These are phyloP conservation scores for Pristionchus fissidentatus DNA, from an alignment of 2,888 invertebrate genomes.

Conservation along the genomic window DNA sequence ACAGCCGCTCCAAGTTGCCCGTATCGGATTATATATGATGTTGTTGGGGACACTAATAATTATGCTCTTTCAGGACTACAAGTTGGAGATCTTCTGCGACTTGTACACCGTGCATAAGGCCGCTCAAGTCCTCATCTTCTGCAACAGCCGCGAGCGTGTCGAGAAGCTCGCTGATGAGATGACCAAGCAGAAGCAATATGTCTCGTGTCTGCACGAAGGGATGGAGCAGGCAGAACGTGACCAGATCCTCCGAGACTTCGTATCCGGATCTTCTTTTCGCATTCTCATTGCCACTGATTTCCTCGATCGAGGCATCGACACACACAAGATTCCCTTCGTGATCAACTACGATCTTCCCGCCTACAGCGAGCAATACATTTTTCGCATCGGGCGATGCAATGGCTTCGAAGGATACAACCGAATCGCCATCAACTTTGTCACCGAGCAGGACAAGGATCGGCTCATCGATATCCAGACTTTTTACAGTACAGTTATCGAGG, in stretches of 20 bases:
- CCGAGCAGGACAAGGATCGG: slow-evolving; percentile 92
- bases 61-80: slow-evolving; percentile 77
- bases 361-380: slow-evolving; percentile 99
- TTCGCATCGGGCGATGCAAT: slow-evolving; percentile 99
- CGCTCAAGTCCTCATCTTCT: slow-evolving; percentile 99
- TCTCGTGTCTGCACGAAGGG: slow-evolving; percentile 97
- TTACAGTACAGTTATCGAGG: slow-evolving; percentile 97
- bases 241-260: slow-evolving; percentile 95
- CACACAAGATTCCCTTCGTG: slow-evolving; percentile 98
- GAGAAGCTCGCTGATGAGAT: slow-evolving; percentile 97
- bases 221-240: slow-evolving; percentile 97
- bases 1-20: too few species aligned
- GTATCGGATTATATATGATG: too few species aligned
- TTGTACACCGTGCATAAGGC: slow-evolving; percentile 98
- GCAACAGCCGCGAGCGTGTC: slow-evolving; percentile 97
- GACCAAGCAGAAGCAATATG: slow-evolving; percentile 94
- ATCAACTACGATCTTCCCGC: slow-evolving; percentile 99
- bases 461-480: slow-evolving; percentile 97
- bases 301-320: slow-evolving; percentile 98
- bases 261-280: slow-evolving; percentile 96
- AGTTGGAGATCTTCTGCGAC: slow-evolving; percentile 89
- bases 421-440: slow-evolving; percentile 99
- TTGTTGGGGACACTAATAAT: too few species aligned
- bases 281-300: slow-evolving; percentile 99
- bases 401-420: slow-evolving; percentile 99